Evolutionary conservation across 2,113 vertebrate species (phyloP), one percentile per base, ranked within the genome.

Genomic region (Lophius piscatorius): DNA sequence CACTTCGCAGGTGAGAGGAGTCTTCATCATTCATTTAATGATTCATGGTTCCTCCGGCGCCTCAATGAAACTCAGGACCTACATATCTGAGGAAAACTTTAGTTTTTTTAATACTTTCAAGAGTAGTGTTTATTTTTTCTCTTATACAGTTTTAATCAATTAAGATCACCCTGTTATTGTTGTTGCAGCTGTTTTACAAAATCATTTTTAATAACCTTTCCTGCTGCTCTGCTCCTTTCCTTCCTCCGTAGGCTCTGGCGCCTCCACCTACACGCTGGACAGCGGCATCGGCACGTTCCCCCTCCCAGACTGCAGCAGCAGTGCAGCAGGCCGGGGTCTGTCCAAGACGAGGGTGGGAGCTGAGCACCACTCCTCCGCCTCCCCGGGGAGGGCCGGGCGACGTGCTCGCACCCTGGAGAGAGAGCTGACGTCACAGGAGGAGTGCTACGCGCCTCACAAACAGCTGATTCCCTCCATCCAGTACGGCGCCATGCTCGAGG

Each of bases 261-360:
- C 95, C 0, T 93, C 96, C 82, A 98, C 95, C 0, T 91, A 96
- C 87, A 98, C 96, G 0, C 88, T 98, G 84, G 96, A 98, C 92
- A 98, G 96, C 2, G 96, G 96, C 51, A 98, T 98, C 6, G 96
- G 96, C 2, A 98, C 96, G 4, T 98, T 98, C 80, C 96, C 96
- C 0, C 93, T 96, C 6, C 96, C 96, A 0, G 96, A 98, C 78
- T 95, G 96, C 31, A 93, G 90, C 18, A 88, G 89, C 7, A 92
- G 95, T 0, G 90, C 90, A 1, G 91, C 94, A 0, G 91, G 91
- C 8, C 94, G 96, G 38, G 92, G 92, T 22, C 80, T 92, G 58
- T 94, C 94, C 31, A 95, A 94, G 74, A 81, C 83, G 0, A 93
- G 92, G 82, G 63, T 87, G 1, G 91, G 92, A 9, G 89, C 91